These are phyloP conservation scores for Ashinkailepas kermadecensis DNA, from an alignment of 2,888 invertebrate species.

Conservation along the genomic window DNA sequence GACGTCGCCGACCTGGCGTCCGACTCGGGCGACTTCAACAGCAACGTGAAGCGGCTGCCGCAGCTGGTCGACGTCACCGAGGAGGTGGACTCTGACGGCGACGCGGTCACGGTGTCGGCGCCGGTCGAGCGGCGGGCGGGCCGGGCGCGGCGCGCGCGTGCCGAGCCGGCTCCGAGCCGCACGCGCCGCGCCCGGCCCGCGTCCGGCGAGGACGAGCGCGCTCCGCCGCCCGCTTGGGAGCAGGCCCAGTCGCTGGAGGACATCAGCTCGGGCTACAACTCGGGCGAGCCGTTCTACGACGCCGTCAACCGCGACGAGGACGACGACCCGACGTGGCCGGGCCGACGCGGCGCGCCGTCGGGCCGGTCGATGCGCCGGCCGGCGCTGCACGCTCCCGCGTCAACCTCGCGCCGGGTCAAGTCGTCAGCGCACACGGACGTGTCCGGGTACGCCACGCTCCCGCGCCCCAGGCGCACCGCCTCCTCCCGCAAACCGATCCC, in stretches of 20 bases:
- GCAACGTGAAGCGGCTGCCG: conserved; percentile 10
- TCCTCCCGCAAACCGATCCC: not conserved
- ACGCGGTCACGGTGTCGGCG: not conserved
- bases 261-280: conserved; percentile 12
- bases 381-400: not conserved
- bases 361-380: not conserved
- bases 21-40: conserved; percentile 18
- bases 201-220: not conserved
- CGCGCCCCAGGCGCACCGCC: not conserved
- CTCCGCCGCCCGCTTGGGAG: not conserved
- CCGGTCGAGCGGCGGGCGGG: not conserved
- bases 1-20: conserved; percentile 9
- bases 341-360: not conserved
- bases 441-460: conserved; percentile 13
- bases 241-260: conserved; percentile 16
- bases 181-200: not conserved
- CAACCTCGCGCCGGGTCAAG: not conserved
- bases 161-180: not conserved
- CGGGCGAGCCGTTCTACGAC: conserved; percentile 17
- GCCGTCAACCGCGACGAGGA: conserved; percentile 7
- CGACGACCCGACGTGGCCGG: not conserved
- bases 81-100: not conserved
- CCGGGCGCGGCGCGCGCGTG: not conserved
- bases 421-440: conserved; percentile 8
- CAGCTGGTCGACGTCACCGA: conserved; percentile 2